Evolutionary conservation across 2,888 invertebrate genomes (phyloP).

Genomic region (Poecilus cupreus): DNA sequence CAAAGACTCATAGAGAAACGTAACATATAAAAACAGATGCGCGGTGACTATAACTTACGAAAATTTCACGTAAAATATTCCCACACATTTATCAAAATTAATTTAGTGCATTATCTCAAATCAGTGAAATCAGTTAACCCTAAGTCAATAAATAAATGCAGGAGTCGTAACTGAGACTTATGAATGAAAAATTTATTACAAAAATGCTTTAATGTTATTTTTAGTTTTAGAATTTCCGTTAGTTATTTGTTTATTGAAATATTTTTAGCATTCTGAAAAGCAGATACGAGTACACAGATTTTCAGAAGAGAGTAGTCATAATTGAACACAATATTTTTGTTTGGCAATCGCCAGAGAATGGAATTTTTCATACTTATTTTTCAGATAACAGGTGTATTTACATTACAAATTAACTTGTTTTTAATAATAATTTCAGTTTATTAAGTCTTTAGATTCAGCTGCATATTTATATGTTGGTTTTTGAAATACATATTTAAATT

Average conservation of each 20-base stretch:
- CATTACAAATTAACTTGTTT: too few species aligned
- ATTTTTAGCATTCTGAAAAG: not conserved
- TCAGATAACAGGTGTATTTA: too few species aligned
- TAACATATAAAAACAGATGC: constrained; percentile 4
- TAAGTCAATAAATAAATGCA: too few species aligned
- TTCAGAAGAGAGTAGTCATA: too few species aligned
- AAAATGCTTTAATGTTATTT: not conserved
- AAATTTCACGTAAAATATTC: constrained; percentile 6
- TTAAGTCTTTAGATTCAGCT: too few species aligned
- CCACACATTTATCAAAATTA: not conserved
- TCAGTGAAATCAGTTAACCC: not conserved
- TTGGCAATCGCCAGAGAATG: too few species aligned
- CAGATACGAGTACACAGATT: not conserved
- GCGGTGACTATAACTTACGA: not conserved
- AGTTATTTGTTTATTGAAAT: not conserved
- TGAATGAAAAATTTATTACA: not conserved
- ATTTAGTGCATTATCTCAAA: not conserved
- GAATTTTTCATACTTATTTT: too few species aligned
- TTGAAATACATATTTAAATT: too few species aligned
- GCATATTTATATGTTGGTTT: too few species aligned
- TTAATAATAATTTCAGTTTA: too few species aligned
- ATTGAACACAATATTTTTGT: too few species aligned
- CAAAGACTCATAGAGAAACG: not conserved
- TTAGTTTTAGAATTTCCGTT: not conserved
- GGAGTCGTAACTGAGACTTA: too few species aligned